phyloP scores from a whole-genome alignment of 2,888 invertebrate genomes.

The Eucera pruinosa region DNA sequence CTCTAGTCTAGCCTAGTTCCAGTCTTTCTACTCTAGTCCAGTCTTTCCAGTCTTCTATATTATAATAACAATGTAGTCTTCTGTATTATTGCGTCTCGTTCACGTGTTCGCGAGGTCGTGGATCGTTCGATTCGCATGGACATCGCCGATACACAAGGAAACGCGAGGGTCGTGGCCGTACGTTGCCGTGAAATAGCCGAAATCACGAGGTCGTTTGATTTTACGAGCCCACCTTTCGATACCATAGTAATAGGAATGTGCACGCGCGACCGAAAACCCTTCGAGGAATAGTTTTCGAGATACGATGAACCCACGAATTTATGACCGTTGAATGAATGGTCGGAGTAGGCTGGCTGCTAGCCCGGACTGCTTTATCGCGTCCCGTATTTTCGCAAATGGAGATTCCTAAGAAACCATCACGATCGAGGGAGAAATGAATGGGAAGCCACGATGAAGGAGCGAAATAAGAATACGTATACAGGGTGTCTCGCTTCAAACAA shows the following conservation, averaged over 20 bases:
- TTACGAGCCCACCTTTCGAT: slow-evolving; percentile 37
- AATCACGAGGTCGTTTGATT: slow-evolving; percentile 42
- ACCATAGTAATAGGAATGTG: not conserved
- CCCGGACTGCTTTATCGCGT: not conserved
- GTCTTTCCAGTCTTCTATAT: too few species aligned
- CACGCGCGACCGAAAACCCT: not conserved
- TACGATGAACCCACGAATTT: slow-evolving; percentile 12
- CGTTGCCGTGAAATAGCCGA: slow-evolving; percentile 28
- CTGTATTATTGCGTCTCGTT: too few species aligned
- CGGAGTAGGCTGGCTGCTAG: not conserved
- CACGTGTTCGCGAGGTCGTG: too few species aligned
- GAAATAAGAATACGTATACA: too few species aligned
- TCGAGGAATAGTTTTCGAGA: not conserved
- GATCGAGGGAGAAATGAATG: not conserved
- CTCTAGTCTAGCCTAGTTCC: too few species aligned
- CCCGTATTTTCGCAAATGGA: not conserved
- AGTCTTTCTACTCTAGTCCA: too few species aligned
- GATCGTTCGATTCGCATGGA: not conserved
- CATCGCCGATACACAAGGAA: slow-evolving; percentile 7
- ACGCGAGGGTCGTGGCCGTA: slow-evolving; percentile 2
- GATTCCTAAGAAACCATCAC: not conserved
- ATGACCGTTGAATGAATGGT: not conserved
- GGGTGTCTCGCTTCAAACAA: too few species aligned
- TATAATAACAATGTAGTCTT: too few species aligned
- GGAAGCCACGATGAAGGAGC: not conserved